These are phyloP conservation scores for Diploscapter pachys DNA, from an alignment of 1,140 invertebrate genomes.

Conservation along the genomic window DNA sequence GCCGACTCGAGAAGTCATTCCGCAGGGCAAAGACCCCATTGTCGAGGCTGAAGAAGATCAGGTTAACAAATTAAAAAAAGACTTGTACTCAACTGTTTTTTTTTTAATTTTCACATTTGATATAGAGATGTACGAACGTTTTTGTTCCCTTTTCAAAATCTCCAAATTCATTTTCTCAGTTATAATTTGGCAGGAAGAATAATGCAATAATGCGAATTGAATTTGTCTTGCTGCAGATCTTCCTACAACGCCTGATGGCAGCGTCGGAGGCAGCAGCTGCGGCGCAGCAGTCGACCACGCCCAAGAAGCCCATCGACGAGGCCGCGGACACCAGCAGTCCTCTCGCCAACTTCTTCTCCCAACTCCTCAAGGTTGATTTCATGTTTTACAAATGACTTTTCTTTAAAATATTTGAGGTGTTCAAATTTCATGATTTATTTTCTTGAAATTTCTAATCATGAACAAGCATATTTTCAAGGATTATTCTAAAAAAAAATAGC, in stretches of 20 bases:
- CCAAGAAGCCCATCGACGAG: constrained; percentile 2
- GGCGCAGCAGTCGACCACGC: not conserved
- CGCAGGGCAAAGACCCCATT: constrained; percentile 11
- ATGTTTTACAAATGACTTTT: not conserved
- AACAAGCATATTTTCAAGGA: too few species aligned
- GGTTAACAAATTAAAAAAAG: not conserved
- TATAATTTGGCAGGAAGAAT: too few species aligned
- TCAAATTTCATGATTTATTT: not conserved
- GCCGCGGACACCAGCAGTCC: constrained; percentile 30
- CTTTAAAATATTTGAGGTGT: not conserved
- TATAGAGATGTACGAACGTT: too few species aligned
- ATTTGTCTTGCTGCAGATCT: too few species aligned
- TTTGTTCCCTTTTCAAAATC: too few species aligned
- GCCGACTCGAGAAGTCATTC: constrained; percentile 32
- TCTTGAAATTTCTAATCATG: too few species aligned
- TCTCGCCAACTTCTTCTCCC: constrained; percentile 42
- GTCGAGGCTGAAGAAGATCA: constrained; percentile 46
- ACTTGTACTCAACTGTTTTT: too few species aligned
- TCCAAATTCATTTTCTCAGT: too few species aligned
- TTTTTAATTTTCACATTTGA: too few species aligned
- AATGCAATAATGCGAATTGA: too few species aligned
- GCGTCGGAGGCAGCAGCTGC: constrained; percentile 12
- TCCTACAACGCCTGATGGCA: not conserved
- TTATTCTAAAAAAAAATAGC: too few species aligned
- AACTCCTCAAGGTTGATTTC: constrained; percentile 35